Evolutionary conservation across 2,888 invertebrate genomes (phyloP), one percentile per base, ranked within the genome.

Genomic region (Hydrotaea diabolus): DNA sequence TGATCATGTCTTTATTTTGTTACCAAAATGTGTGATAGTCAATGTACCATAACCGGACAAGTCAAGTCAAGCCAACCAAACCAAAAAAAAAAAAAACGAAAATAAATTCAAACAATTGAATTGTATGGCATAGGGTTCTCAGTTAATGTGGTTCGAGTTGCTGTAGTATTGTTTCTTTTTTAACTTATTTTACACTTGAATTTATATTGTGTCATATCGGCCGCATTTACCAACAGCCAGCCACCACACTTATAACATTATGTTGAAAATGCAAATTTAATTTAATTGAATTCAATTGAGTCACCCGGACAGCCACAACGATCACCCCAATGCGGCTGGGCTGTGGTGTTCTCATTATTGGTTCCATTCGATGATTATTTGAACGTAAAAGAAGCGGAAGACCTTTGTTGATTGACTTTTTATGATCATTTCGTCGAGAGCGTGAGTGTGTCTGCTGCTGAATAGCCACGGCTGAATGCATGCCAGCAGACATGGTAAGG

Each of bases 291-390:
- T 85, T 85, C 82, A 85, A 82, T 85, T 85, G 79, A 82, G 85
- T 82, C 85, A 82, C 76, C 81, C 73, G 75, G 46, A 57, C 59
- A 78, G 76, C 49, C 15, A n/a, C n/a, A 0, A 59, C 59, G 26
- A 59, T 59, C 59, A 59, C 59, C 62, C 71, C 17, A 43, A 15
- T 72, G 71, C 36, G 55, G 15, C 36, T 64, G 39, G 0, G 23
- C n/a, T n/a, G 31, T 31, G 31, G 23, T 75, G 23, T 23, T 59
- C 72, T 31, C 66, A 21, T 75, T 90, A 91, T 91, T 90, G 90
- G 90, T 91, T 91, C 91, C 91, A 91, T 91, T 91, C 91, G 91
- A 91, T 91, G 91, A 91, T 91, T 89, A 90, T 89, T 86, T 82
- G 82, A 83, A 82, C 82, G 82, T 72, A 76, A 81, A 86, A 79